Evolutionary conservation across 2,113 vertebrate species (phyloP).

Genomic region (Brienomyrus longianalis): DNA sequence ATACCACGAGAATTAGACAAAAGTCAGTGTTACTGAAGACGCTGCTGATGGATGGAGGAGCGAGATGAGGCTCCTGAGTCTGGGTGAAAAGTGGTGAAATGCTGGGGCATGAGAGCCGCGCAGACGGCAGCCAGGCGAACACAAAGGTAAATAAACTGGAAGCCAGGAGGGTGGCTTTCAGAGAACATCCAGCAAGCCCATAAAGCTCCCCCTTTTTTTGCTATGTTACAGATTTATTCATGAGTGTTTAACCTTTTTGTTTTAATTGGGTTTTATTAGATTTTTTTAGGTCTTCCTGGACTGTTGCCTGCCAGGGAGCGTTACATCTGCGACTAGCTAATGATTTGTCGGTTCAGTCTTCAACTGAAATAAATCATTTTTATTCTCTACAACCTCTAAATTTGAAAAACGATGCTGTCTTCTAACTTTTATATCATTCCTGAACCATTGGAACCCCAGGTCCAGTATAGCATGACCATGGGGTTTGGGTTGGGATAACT

Average conservation of each 20-base stretch:
- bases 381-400: background rate
- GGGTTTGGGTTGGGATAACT: background rate
- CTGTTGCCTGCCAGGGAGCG: conserved; percentile 62
- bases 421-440: background rate
- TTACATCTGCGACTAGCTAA: conserved; percentile 38
- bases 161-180: conserved; percentile 35
- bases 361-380: background rate
- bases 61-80: conserved; percentile 41
- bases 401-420: background rate
- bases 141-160: conserved; percentile 43
- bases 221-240: conserved; percentile 63
- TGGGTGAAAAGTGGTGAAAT: conserved; percentile 44
- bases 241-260: conserved; percentile 70
- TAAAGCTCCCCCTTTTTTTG: conserved; percentile 46
- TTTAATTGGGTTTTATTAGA: conserved; percentile 53
- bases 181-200: conserved; percentile 22
- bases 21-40: conserved; percentile 38
- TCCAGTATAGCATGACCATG: background rate
- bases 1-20: conserved; percentile 38
- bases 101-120: conserved; percentile 23
- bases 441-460: background rate
- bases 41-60: conserved; percentile 25
- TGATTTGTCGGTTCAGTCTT: background rate
- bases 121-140: conserved; percentile 43
- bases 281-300: conserved; percentile 56